Percentiles rank a stretch among this genome's conserved stretches.
Conservation (phyloP, 2,113 vertebrate species). For the Ceuthmochares aereus region DNA sequence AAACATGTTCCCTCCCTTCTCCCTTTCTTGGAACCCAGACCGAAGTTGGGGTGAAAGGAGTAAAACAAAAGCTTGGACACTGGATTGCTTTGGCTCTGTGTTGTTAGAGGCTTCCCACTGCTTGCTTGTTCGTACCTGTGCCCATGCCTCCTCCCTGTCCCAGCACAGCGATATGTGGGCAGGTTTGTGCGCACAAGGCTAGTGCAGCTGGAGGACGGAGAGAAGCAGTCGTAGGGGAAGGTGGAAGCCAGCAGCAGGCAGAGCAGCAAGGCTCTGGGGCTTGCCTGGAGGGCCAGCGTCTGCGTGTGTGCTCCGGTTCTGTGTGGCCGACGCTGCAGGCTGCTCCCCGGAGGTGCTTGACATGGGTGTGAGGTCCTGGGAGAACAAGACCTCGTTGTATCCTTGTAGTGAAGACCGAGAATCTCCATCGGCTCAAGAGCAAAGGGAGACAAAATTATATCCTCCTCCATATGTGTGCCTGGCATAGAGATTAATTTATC, state of each 20-base stretch:
- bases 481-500: not conserved
- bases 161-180: fast-evolving
- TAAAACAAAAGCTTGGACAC: fast-evolving
- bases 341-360: fast-evolving
- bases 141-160: not conserved
- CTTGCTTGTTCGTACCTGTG: fast-evolving
- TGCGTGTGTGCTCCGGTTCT: fast-evolving
- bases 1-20: not conserved
- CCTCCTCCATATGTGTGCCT: not conserved
- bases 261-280: not conserved
- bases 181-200: not conserved
- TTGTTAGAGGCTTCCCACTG: not conserved
- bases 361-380: fast-evolving
- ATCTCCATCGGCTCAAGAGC: not conserved
- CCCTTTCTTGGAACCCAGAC: not conserved
- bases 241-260: not conserved
- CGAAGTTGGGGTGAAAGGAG: not conserved
- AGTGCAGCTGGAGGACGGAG: fast-evolving
- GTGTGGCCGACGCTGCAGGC: not conserved
- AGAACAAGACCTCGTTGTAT: fast-evolving
- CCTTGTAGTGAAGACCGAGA: not conserved
- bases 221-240: not conserved
- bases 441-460: not conserved
- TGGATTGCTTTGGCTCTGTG: fast-evolving
- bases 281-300: fast-evolving